Evolutionary conservation across 2,888 invertebrate genomes (phyloP), one percentile per base, ranked within the genome.

Genomic region (Lingula anatina): DNA sequence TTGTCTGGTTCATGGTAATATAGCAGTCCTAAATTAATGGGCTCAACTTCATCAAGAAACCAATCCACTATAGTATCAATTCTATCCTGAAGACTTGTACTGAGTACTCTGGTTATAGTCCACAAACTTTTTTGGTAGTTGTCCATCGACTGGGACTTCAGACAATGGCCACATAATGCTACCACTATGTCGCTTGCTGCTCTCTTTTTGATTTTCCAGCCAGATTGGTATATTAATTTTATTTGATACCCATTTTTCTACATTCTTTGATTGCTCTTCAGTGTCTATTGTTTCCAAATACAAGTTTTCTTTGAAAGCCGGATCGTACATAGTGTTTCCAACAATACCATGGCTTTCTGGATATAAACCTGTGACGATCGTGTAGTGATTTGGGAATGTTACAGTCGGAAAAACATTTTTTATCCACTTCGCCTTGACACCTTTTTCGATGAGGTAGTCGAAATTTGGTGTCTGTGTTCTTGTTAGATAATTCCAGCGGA

Each of bases 111-210:
- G n/a, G n/a, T n/a, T n/a, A n/a, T n/a, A n/a, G n/a, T n/a, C n/a
- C n/a, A n/a, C n/a, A n/a, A n/a, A n/a, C n/a, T n/a, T n/a, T n/a
- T n/a, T n/a, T n/a, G n/a, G n/a, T n/a, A n/a, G n/a, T n/a, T n/a
- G n/a, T n/a, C n/a, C n/a, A n/a, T n/a, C n/a, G n/a, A n/a, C n/a
- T n/a, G n/a, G n/a, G n/a, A n/a, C n/a, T n/a, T n/a, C n/a, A n/a
- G n/a, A n/a, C n/a, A n/a, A n/a, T n/a, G n/a, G n/a, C 87, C 87
- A 88, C 84, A 86, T 86, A 78, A 85, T 81, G 3, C 80, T 78
- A 0, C 85, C 87, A 49, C 85, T 85, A 57, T 81, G 75, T 44
- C 84, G 78, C 24, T 77, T 79, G 7, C 70, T 63, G n/a, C n/a
- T n/a, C n/a, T 54, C 53, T 81, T 72, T 84, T 84, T 57, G 82